Conservation (phyloP, 2,888 invertebrate genomes). For the Ashinkailepas kermadecensis region DNA sequence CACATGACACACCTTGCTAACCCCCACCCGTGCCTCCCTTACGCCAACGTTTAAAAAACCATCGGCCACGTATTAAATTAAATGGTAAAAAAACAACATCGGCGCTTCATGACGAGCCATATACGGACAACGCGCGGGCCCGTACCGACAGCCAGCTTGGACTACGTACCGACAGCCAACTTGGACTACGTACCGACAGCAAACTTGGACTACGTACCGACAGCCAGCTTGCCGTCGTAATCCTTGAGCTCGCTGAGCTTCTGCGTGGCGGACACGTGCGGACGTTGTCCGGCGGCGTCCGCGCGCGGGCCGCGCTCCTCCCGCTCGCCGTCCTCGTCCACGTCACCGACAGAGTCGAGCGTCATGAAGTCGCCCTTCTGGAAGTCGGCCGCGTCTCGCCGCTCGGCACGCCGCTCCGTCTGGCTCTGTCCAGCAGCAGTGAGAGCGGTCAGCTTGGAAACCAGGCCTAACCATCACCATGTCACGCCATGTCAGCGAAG, state of each 20-base stretch:
- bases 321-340: conserved; percentile 7
- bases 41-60: too few species aligned
- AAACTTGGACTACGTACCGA: not conserved
- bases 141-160: too few species aligned
- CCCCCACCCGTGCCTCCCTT: too few species aligned
- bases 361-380: conserved; percentile 18
- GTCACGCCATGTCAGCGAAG: too few species aligned
- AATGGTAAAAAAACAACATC: too few species aligned
- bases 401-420: not conserved
- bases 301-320: not conserved
- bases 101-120: too few species aligned
- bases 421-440: not conserved
- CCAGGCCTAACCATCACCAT: too few species aligned
- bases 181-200: not conserved
- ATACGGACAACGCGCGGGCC: too few species aligned
- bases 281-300: not conserved
- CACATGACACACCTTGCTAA: too few species aligned
- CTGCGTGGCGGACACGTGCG: not conserved
- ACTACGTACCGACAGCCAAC: not conserved
- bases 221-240: conserved; percentile 12
- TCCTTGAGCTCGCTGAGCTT: not conserved
- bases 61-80: too few species aligned
- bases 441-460: too few species aligned
- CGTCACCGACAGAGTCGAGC: conserved; percentile 13
- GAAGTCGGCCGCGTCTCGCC: conserved; percentile 15